These are phyloP conservation scores for Carpatolechia fugitivella DNA, from an alignment of 2,888 invertebrate species.

Conservation along the genomic window DNA sequence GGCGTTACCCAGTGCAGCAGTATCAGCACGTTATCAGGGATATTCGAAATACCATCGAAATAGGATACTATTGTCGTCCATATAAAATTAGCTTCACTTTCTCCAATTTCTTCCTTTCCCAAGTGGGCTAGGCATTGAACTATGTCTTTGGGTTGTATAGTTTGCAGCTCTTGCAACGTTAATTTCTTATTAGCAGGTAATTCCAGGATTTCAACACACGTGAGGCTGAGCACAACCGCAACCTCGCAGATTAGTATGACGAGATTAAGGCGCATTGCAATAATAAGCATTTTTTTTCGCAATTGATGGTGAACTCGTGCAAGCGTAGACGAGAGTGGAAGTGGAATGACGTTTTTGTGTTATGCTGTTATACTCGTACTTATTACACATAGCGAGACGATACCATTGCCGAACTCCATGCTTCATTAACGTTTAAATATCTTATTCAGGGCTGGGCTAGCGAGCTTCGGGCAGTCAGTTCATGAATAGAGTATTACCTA, in stretches of 20 bases:
- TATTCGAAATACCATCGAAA: constrained; percentile 49
- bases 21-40: constrained; percentile 64
- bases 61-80: constrained; percentile 55
- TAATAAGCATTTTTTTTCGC: no score
- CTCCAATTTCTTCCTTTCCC: constrained; percentile 44
- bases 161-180: constrained; percentile 39
- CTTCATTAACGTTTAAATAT: constrained; percentile 12
- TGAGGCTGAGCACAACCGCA: constrained; percentile 26
- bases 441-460: background rate
- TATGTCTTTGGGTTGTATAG: constrained; percentile 48
- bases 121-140: constrained; percentile 56
- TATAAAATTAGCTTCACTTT: constrained; percentile 49
- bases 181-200: constrained; percentile 38
- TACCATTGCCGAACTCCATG: no score
- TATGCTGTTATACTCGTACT: no score
- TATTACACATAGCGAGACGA: no score
- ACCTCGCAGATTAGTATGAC: constrained; percentile 19
- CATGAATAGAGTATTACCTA: background rate
- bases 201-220: constrained; percentile 50
- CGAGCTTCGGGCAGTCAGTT: background rate
- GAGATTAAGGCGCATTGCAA: constrained; percentile 13
- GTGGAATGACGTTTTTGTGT: constrained; percentile 3
- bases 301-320: background rate
- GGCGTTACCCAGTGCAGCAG: constrained; percentile 67
- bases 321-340: background rate